Conservation (phyloP, 2,888 invertebrate species). For the Ariolimax columbianus region DNA sequence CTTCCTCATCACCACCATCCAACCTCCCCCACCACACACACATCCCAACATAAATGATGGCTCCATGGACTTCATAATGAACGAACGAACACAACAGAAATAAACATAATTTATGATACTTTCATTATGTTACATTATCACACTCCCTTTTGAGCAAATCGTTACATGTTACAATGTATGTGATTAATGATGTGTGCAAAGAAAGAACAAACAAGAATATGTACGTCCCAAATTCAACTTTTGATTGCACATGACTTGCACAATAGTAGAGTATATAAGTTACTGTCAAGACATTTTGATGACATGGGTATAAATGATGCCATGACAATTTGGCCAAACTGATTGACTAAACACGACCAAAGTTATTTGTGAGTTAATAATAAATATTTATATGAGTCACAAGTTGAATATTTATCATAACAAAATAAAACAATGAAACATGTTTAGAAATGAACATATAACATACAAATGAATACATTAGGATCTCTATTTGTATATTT, state of each 20-base stretch:
- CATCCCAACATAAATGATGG: too few species aligned
- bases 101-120: background rate
- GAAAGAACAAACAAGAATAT: background rate
- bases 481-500: background rate
- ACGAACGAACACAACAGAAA: background rate
- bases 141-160: background rate
- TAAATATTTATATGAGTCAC: background rate
- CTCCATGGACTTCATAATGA: background rate
- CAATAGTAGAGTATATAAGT: background rate
- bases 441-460: background rate
- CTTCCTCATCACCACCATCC: too few species aligned
- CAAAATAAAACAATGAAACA: background rate
- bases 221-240: background rate
- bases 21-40: too few species aligned
- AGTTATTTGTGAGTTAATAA: background rate
- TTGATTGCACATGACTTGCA: background rate
- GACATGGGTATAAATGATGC: too few species aligned
- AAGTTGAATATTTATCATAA: background rate
- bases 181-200: background rate
- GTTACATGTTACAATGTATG: background rate
- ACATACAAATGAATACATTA: conserved; percentile 9
- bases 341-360: background rate
- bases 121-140: background rate
- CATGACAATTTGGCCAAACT: background rate
- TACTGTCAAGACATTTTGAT: too few species aligned